phyloP scores from a whole-genome alignment of 2,888 invertebrate species.

The Furcula furcula region DNA sequence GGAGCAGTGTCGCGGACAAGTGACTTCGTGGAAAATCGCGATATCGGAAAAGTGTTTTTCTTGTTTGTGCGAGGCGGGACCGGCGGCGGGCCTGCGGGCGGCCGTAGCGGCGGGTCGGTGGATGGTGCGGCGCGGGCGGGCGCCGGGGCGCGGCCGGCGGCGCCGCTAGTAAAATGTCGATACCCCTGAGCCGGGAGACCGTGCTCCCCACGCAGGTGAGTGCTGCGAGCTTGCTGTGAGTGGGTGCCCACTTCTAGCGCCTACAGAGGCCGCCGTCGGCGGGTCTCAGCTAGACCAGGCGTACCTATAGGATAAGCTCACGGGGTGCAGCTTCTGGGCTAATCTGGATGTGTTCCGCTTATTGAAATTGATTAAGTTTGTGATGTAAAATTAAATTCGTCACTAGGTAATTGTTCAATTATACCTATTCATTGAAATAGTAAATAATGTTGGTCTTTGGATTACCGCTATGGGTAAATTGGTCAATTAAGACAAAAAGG shows the following conservation, averaged over 20 bases:
- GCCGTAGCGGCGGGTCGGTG: constrained; percentile 65
- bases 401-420: too few relatives aligned
- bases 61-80: constrained; percentile 55
- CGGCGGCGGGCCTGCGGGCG: constrained; percentile 48
- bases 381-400: too few relatives aligned
- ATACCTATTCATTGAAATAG: too few relatives aligned
- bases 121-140: constrained; percentile 75
- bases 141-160: constrained; percentile 80
- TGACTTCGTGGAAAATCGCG: constrained; percentile 44
- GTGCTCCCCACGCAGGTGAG: constrained; percentile 78
- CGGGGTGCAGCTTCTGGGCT: too few relatives aligned
- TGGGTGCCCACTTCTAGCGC: too few relatives aligned
- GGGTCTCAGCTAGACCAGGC: too few relatives aligned
- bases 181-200: constrained; percentile 78
- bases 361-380: too few relatives aligned
- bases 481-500: too few relatives aligned
- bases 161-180: constrained; percentile 80
- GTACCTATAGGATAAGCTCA: neutral
- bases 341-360: too few relatives aligned
- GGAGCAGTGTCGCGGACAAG: constrained; percentile 33
- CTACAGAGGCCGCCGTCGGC: neutral
- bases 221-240: constrained; percentile 33
- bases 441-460: too few relatives aligned
- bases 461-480: too few relatives aligned
- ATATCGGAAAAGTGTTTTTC: constrained; percentile 70